Percentiles rank a stretch among this genome's conserved stretches.
Conservation (phyloP, 1,140 invertebrate genomes). For the Micrasema minimum region DNA sequence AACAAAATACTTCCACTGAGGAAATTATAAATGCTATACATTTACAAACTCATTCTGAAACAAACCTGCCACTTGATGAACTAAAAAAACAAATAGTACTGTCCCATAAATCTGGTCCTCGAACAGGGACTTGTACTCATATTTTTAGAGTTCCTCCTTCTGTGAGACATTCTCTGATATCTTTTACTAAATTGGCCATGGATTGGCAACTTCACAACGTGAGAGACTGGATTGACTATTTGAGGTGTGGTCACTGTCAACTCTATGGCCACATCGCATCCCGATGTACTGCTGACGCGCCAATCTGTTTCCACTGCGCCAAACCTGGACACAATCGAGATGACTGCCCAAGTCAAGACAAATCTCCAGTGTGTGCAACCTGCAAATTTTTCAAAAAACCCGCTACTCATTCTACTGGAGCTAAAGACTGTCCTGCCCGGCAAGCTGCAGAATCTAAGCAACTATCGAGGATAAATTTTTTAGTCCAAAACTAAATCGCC, state of each 20-base stretch:
- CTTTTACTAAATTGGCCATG: background rate
- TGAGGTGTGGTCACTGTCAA: background rate
- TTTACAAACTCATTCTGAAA: background rate
- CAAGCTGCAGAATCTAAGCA: background rate
- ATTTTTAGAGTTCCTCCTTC: conserved; percentile 2
- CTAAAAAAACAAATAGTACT: background rate
- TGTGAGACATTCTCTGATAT: background rate
- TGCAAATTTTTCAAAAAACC: conserved; percentile 1
- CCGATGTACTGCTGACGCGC: background rate
- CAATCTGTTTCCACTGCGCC: background rate
- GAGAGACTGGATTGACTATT: background rate
- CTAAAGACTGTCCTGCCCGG: background rate
- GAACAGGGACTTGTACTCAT: background rate
- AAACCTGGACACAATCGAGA: background rate
- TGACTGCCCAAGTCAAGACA: background rate
- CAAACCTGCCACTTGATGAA: background rate
- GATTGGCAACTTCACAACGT: conserved; percentile 1
- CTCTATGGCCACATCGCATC: background rate
- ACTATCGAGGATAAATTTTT: background rate
- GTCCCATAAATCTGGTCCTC: conserved; percentile 5
- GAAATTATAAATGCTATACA: conserved; percentile 1
- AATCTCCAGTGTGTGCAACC: background rate
- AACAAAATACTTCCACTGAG: background rate
- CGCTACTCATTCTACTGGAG: background rate
- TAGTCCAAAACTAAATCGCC: background rate